These are phyloP conservation scores for Clarias batrachus DNA, from an alignment of 2,113 vertebrate species.

Conservation along the genomic window DNA sequence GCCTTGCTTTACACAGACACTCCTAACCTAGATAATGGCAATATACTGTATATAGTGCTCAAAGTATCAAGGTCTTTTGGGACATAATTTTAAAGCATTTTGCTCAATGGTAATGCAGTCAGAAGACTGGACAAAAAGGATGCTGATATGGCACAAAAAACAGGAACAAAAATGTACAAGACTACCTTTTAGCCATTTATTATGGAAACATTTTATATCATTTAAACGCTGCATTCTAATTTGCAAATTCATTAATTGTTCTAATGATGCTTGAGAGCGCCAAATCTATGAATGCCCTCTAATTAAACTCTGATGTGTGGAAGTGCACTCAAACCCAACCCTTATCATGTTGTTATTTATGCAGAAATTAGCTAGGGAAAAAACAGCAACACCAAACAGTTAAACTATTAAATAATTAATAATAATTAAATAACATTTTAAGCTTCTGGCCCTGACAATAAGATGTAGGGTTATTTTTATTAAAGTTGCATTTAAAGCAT, in stretches of 20 bases:
- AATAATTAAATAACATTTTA: no score
- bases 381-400: background rate
- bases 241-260: background rate
- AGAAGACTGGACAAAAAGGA: background rate
- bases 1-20: background rate
- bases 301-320: background rate
- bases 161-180: background rate
- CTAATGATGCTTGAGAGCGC: background rate
- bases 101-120: background rate
- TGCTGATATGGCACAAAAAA: background rate
- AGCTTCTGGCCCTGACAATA: no score
- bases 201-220: background rate
- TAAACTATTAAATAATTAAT: background rate
- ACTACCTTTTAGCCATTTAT: background rate
- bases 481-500: background rate
- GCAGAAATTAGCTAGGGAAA: background rate
- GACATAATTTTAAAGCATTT: constrained; percentile 20
- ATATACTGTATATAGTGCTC: background rate
- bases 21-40: background rate
- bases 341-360: background rate
- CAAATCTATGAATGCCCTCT: background rate
- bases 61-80: constrained; percentile 16
- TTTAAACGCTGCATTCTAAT: background rate
- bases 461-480: background rate
- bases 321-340: background rate